Conservation (phyloP, 2,113 vertebrate species). For the Ursus arctos region DNA sequence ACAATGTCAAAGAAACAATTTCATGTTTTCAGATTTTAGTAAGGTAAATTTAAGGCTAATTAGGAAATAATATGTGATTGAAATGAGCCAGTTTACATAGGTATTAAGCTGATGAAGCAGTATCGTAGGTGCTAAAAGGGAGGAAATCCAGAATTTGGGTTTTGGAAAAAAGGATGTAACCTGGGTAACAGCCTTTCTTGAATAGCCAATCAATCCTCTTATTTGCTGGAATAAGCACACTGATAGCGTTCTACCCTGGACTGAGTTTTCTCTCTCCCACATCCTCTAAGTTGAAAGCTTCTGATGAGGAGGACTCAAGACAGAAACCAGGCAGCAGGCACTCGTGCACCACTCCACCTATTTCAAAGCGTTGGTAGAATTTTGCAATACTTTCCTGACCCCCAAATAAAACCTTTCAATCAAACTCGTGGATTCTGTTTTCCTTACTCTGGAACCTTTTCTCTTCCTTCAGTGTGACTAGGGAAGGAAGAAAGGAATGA, state of each 20-base stretch:
- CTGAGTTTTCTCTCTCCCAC: background rate
- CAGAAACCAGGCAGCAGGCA: background rate
- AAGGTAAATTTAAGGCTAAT: slow-evolving; percentile 40
- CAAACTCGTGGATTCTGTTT: background rate
- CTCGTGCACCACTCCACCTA: background rate
- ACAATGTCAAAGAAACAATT: slow-evolving; percentile 63
- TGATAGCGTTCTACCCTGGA: background rate
- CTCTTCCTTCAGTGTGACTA: background rate
- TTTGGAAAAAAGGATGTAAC: background rate
- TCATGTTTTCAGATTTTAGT: slow-evolving; percentile 20
- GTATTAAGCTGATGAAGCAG: background rate
- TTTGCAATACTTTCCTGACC: background rate
- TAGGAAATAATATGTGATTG: slow-evolving; percentile 29
- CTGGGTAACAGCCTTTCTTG: background rate
- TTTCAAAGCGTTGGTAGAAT: background rate
- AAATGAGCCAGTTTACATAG: background rate
- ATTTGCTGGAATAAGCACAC: background rate
- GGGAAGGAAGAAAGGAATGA: background rate
- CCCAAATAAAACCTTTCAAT: background rate
- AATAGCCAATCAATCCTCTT: background rate
- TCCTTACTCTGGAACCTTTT: background rate
- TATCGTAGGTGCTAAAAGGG: background rate
- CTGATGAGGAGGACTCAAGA: background rate
- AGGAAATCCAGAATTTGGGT: slow-evolving; percentile 10
- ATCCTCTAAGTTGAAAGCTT: background rate